phyloP scores from a whole-genome alignment of 2,888 invertebrate genomes.

The Baccha elongata region DNA sequence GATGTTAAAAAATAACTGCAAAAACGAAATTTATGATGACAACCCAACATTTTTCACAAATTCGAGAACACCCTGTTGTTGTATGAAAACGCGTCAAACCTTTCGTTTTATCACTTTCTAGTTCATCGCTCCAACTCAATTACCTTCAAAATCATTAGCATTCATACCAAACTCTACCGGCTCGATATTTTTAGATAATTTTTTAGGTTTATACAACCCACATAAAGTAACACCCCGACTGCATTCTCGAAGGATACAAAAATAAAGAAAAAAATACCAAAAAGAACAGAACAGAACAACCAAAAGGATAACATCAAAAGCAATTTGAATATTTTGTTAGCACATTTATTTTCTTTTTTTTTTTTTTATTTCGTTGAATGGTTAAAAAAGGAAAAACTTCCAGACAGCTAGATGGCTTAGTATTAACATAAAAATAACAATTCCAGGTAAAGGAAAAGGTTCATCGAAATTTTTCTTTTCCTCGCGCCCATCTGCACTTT shows the following conservation, averaged over 20 bases:
- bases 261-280: not conserved
- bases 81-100: not conserved
- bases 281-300: not conserved
- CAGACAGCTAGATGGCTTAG: slow-evolving; percentile 10
- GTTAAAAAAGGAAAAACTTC: slow-evolving; percentile 1
- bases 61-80: not conserved
- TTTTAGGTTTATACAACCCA: slow-evolving; percentile 1
- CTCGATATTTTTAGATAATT: slow-evolving; percentile 4
- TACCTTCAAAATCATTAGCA: slow-evolving; percentile 20
- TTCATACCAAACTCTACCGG: slow-evolving; percentile 13
- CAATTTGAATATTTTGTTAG: slow-evolving; percentile 35
- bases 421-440: slow-evolving; percentile 67
- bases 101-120: not conserved
- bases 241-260: not conserved
- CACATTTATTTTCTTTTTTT: not conserved
- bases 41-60: too few species aligned
- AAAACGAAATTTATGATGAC: too few species aligned
- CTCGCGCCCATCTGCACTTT: not conserved
- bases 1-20: too few species aligned
- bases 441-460: slow-evolving; percentile 33
- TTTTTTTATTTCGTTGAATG: not conserved
- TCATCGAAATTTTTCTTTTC: slow-evolving; percentile 3
- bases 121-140: slow-evolving; percentile 20
- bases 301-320: not conserved
- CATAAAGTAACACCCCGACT: slow-evolving; percentile 8